These are phyloP conservation scores for Rallus limicola DNA, from an alignment of 2,113 vertebrate genomes.

Conservation along the genomic window DNA sequence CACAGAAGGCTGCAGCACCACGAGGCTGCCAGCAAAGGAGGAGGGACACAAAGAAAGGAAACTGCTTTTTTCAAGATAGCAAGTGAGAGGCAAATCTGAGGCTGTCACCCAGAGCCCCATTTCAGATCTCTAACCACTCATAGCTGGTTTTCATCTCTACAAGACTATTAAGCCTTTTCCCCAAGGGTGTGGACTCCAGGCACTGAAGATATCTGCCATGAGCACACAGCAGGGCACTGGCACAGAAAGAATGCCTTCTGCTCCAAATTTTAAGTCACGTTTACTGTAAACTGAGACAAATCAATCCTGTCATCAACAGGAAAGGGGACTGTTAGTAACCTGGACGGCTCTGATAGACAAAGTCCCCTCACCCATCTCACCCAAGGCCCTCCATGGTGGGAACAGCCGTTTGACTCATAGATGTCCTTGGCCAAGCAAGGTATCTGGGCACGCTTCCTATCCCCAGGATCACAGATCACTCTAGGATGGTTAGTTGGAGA, in stretches of 20 bases:
- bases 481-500: neutral
- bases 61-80: neutral
- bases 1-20: rapidly evolving
- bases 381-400: neutral
- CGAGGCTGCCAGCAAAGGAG: neutral
- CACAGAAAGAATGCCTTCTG: neutral
- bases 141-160: neutral
- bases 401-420: conserved; percentile 7
- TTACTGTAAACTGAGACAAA: neutral
- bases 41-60: neutral
- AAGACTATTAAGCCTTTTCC: neutral
- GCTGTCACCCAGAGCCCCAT: neutral
- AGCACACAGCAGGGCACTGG: neutral
- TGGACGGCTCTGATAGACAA: rapidly evolving
- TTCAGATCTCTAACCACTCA: neutral
- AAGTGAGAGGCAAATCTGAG: neutral
- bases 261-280: neutral
- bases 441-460: neutral
- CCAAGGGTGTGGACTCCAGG: neutral
- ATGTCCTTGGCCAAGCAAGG: conserved; percentile 21
- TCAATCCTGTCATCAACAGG: neutral
- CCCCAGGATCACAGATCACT: neutral
- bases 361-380: neutral
- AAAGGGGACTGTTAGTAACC: neutral
- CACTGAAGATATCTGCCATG: neutral